Evolutionary conservation across 2,113 vertebrate genomes (phyloP), one percentile per base, ranked within the genome.

Genomic region (Cheirogaleus medius): DNA sequence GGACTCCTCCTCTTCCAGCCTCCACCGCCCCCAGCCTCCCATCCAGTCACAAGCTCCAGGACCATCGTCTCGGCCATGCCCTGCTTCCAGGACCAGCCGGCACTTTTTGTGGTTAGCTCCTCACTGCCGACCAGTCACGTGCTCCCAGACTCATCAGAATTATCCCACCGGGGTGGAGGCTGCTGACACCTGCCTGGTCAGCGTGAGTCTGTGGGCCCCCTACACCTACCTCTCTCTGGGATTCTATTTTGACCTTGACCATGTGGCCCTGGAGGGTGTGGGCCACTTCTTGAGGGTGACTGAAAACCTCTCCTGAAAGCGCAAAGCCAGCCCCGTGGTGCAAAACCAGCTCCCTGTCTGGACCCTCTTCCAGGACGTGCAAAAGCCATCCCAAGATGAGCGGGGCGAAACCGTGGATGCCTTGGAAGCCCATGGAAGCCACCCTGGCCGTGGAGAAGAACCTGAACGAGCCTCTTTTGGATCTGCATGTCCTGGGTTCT

Each of bases 271-370:
- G 37, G 74, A 49, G 44, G 20, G 32, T 7, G 8, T 17, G 47
- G 78, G 15, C 23, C 29, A 12, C 5, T 68, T 44, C 64, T 44
- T 1, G 23, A 91, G 25, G 58, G n/a, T 1, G 0, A 13, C 0
- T 25, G 73, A 58, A 76, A 14, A 47, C 4, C 14, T 29, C 47
- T 84, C 32, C 18, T 44, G 64, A 44, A 73, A 56, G 44, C 6
- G 32, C 56, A 49, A 58, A 18, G 29, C 44, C 6, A 13, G n/a
- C 18, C 5, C 3, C 32, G 17, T 25, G 37, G 13, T n/a, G 66
- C 29, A 27, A 64, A 64, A 32, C 32, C 14, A 66, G 63, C 13
- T 17, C 32, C 68, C n/a, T 39, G n/a, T 6, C 68, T 14, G 17
- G 0, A 14, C 20, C 10, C 27, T 68, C 58, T 68, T 68, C 29